phyloP scores from a whole-genome alignment of 2,888 invertebrate species.

The Byasa hedistus region DNA sequence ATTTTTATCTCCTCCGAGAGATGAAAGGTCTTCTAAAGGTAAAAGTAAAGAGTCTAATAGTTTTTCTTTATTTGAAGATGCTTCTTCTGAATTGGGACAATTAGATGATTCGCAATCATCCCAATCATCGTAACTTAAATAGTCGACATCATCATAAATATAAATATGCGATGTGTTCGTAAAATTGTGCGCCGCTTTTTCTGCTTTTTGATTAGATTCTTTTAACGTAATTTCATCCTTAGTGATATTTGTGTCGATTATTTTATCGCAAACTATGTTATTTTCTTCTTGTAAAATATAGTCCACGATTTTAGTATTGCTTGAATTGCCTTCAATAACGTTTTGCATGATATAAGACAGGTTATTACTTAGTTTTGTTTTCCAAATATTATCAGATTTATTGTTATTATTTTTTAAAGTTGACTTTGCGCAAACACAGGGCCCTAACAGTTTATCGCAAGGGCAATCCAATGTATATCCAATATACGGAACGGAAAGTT shows the following conservation, averaged over 20 bases:
- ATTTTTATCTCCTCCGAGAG: conserved; percentile 33
- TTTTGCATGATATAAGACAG: conserved; percentile 54
- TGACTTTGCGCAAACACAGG: conserved; percentile 57
- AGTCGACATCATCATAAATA: conserved; percentile 32
- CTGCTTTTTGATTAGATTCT: conserved; percentile 38
- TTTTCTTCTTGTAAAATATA: neutral
- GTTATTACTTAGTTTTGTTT: conserved; percentile 42
- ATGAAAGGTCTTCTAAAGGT: conserved; percentile 38
- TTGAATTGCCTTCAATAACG: conserved; percentile 26
- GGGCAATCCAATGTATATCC: conserved; percentile 59
- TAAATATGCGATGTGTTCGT: conserved; percentile 33
- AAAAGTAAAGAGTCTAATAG: conserved; percentile 44
- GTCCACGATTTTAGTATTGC: conserved; percentile 17
- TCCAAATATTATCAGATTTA: conserved; percentile 48
- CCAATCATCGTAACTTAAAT: conserved; percentile 38
- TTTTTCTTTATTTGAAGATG: conserved; percentile 34
- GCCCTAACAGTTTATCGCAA: conserved; percentile 48
- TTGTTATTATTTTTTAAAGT: conserved; percentile 40
- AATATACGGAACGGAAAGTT: conserved; percentile 44
- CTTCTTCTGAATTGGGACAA: conserved; percentile 33
- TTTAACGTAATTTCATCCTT: conserved; percentile 46
- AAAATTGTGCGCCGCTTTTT: conserved; percentile 7
- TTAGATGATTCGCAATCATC: conserved; percentile 35
- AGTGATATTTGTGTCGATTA: conserved; percentile 1
- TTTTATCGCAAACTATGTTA: conserved; percentile 10